Conservation (phyloP, 2,888 invertebrate genomes). For the Rhamnusium bicolor region DNA sequence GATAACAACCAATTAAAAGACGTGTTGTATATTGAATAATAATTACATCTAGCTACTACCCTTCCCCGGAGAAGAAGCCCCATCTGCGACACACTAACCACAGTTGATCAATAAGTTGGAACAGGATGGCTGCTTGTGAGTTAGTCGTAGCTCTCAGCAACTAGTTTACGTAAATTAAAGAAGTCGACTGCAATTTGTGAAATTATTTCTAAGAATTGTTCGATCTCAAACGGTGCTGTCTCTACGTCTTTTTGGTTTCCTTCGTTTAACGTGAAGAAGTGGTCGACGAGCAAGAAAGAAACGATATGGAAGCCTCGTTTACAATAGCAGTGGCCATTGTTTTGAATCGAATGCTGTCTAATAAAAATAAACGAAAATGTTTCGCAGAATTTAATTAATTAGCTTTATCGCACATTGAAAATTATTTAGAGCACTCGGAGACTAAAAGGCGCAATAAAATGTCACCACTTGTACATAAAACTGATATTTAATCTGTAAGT, state of each 20-base stretch:
- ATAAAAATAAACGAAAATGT: conserved; percentile 54
- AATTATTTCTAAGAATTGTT: conserved; percentile 70
- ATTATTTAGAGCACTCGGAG: conserved; percentile 48
- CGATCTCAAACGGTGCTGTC: conserved; percentile 4
- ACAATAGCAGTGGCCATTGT: conserved; percentile 49
- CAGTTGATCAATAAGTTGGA: conserved; percentile 31
- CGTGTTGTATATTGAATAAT: conserved; percentile 72
- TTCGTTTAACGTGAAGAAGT: not conserved
- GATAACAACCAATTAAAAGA: conserved; percentile 72
- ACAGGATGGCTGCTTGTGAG: conserved; percentile 36
- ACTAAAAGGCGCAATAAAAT: conserved; percentile 47
- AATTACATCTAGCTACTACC: conserved; percentile 69
- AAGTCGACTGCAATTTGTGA: conserved; percentile 71
- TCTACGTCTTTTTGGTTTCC: not conserved
- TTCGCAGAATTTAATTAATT: conserved; percentile 68
- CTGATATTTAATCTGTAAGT: conserved; percentile 53
- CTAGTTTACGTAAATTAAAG: conserved; percentile 63
- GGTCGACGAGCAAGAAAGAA: not conserved
- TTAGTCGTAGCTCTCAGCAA: conserved; percentile 8
- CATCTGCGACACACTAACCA: conserved; percentile 49
- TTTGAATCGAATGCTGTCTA: conserved; percentile 45
- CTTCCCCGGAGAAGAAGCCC: conserved; percentile 42
- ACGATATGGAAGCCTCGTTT: conserved; percentile 6
- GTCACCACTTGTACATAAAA: conserved; percentile 43
- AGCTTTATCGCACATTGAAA: conserved; percentile 61